Percentiles rank a stretch among this genome's conserved stretches.
These are phyloP conservation scores for Meloe dianella DNA, from an alignment of 2,888 invertebrate species.

Conservation along the genomic window DNA sequence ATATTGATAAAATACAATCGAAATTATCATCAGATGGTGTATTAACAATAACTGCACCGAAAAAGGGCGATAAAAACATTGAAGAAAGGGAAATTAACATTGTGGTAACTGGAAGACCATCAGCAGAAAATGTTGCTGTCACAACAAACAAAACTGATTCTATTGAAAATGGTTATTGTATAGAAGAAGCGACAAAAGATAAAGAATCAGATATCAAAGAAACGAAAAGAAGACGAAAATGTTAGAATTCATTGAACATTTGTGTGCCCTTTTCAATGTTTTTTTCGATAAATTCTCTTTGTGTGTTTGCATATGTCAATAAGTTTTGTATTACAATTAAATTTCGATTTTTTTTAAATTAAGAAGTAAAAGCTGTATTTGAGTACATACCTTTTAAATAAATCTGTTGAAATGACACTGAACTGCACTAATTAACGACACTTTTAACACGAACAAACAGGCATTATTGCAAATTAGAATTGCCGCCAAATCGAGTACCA, in stretches of 20 bases:
- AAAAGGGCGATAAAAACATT: constrained; percentile 53
- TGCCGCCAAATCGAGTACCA: no score
- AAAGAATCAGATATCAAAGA: constrained; percentile 1
- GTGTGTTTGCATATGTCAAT: neutral
- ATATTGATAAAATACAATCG: constrained; percentile 73
- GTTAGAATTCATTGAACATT: neutral
- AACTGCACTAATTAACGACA: no score
- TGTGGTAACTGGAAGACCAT: constrained; percentile 16
- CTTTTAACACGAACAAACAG: no score
- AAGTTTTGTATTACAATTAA: neutral
- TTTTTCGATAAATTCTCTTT: neutral
- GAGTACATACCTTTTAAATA: no score
- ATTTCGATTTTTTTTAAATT: neutral
- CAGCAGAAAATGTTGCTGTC: neutral
- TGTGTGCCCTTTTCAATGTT: neutral
- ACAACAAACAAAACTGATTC: neutral
- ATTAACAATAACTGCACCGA: constrained; percentile 70
- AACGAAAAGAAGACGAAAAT: neutral
- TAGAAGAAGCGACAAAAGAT: constrained; percentile 4
- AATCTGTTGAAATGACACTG: no score
- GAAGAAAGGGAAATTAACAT: constrained; percentile 59
- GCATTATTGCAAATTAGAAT: no score
- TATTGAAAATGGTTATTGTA: neutral
- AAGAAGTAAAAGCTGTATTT: no score
- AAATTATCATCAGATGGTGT: constrained; percentile 79